Conservation (phyloP, 2,888 invertebrate genomes). For the Acleris cristana region DNA sequence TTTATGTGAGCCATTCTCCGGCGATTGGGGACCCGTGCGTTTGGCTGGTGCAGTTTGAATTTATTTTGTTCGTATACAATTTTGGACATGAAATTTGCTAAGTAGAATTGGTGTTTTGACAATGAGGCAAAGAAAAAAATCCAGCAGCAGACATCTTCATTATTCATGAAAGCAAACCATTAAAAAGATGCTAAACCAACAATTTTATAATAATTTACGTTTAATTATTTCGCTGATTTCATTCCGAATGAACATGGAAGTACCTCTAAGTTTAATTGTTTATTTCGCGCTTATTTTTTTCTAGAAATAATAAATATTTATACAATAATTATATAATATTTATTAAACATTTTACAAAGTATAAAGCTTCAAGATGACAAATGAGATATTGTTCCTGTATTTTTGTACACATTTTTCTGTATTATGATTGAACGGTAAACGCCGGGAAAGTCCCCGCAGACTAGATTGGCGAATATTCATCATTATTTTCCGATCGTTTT, state of each 20-base stretch:
- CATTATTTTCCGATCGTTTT: conserved; percentile 40
- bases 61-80: neutral
- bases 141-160: too few relatives aligned
- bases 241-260: too few relatives aligned
- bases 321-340: too few relatives aligned
- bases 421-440: conserved; percentile 44
- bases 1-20: conserved; percentile 50
- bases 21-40: conserved; percentile 29
- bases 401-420: conserved; percentile 38
- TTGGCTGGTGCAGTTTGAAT: conserved; percentile 20
- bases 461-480: conserved; percentile 42
- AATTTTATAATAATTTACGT: too few relatives aligned
- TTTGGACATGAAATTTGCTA: conserved; percentile 10
- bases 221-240: too few relatives aligned
- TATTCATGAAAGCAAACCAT: too few relatives aligned
- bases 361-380: conserved; percentile 38
- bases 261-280: too few relatives aligned
- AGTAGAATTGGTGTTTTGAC: neutral
- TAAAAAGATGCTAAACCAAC: too few relatives aligned
- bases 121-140: too few relatives aligned
- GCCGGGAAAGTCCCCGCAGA: conserved; percentile 36
- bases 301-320: too few relatives aligned
- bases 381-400: conserved; percentile 40
- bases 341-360: too few relatives aligned
- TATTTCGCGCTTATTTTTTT: too few relatives aligned